A percentile compares a stretch with the other conserved stretches of the same genome.
Evolutionary conservation across 1,140 invertebrate genomes (phyloP).

Genomic region (Panagrolaimus sp.): DNA sequence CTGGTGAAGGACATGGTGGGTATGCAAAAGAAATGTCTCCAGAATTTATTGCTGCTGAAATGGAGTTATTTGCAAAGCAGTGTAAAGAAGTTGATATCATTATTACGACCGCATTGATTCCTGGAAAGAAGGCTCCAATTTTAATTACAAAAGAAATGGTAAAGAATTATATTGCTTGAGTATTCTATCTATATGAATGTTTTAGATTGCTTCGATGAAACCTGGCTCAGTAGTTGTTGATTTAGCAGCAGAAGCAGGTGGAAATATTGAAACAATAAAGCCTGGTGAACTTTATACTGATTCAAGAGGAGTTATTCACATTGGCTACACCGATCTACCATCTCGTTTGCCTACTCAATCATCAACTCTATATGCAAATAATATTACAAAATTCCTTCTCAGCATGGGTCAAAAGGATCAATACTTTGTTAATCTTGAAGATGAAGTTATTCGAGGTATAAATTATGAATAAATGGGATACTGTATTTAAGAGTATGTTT

Average conservation of each 20-base stretch:
- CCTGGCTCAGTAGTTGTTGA: slow-evolving; percentile 83
- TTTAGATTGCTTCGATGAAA: slow-evolving; percentile 76
- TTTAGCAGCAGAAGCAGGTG: slow-evolving; percentile 78
- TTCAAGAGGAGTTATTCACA: slow-evolving; percentile 74
- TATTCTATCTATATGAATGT: too few species aligned
- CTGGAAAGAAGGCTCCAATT: slow-evolving; percentile 4
- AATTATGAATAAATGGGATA: too few species aligned
- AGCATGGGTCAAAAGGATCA: slow-evolving; percentile 74
- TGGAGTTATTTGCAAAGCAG: slow-evolving; percentile 77
- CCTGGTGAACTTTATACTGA: slow-evolving; percentile 70
- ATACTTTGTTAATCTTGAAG: slow-evolving; percentile 73
- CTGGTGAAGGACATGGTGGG: slow-evolving; percentile 74
- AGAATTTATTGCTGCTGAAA: slow-evolving; percentile 78
- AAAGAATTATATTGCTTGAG: too few species aligned
- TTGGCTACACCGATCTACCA: slow-evolving; percentile 74
- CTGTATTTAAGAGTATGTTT: too few species aligned
- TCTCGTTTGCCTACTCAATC: slow-evolving; percentile 77
- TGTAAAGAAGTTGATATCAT: slow-evolving; percentile 72
- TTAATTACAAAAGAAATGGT: slow-evolving; percentile 64
- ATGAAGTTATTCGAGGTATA: slow-evolving; percentile 73
- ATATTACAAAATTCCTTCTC: slow-evolving; percentile 78
- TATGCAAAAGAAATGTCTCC: slow-evolving; percentile 86
- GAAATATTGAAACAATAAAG: slow-evolving; percentile 76
- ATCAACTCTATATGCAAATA: slow-evolving; percentile 79
- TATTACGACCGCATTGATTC: slow-evolving; percentile 66